Conservation (phyloP, 2,797 vertebrate species). For the Rhynchonycteris naso region DNA sequence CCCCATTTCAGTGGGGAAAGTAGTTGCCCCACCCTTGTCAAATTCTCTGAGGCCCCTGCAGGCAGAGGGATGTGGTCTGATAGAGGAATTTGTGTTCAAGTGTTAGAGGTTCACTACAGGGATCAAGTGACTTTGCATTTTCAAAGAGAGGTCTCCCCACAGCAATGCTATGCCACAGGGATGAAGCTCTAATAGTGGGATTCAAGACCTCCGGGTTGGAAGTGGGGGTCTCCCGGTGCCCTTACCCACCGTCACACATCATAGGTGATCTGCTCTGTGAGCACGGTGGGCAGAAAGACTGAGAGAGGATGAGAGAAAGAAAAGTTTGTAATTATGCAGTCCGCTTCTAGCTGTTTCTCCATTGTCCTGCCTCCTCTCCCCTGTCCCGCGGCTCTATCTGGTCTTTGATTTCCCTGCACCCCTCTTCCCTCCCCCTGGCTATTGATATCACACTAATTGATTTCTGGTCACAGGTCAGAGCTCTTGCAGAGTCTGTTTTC, state of each 20-base stretch:
- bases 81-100: background rate
- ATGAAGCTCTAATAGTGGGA: background rate
- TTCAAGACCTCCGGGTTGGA: background rate
- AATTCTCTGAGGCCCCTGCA: background rate
- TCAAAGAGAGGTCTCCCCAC: background rate
- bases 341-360: constrained; percentile 48
- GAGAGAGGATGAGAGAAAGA: constrained; percentile 50
- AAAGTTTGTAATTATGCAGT: constrained; percentile 68
- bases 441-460: constrained; percentile 80
- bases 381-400: background rate
- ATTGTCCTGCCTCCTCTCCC: background rate
- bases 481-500: constrained; percentile 77
- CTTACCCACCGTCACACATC: background rate
- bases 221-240: background rate
- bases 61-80: background rate
- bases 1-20: background rate
- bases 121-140: background rate
- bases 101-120: background rate
- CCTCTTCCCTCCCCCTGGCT: constrained; percentile 78
- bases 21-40: background rate
- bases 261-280: background rate
- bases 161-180: background rate
- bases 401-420: constrained; percentile 79
- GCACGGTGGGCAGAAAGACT: background rate
- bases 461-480: constrained; percentile 80